Conservation (phyloP, 2,113 vertebrate genomes). For the Hippolais icterina region DNA sequence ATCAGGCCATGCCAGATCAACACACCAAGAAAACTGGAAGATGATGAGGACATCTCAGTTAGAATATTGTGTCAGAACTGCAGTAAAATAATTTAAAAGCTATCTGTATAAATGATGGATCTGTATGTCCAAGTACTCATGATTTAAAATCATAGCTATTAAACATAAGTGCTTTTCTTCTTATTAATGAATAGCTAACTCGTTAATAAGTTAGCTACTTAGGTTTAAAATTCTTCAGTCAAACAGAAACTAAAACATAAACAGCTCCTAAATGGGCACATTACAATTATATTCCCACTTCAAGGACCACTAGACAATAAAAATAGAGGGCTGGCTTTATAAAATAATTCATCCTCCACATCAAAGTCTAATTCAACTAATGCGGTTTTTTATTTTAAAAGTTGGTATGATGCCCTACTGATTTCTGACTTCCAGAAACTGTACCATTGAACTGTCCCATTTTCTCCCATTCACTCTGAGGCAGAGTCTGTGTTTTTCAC, state of each 20-base stretch:
- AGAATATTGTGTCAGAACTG: neutral
- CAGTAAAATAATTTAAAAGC: neutral
- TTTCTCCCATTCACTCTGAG: neutral
- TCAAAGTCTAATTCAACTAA: neutral
- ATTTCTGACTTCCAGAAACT: neutral
- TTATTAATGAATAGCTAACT: neutral
- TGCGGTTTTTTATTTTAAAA: neutral
- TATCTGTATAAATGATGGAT: neutral
- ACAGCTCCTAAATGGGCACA: neutral
- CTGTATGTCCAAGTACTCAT: neutral
- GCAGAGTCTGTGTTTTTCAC: neutral
- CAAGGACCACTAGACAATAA: neutral
- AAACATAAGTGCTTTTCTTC: neutral
- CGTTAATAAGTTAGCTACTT: neutral
- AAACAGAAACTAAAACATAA: neutral
- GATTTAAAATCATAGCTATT: neutral
- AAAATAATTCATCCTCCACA: neutral
- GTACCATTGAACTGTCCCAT: neutral
- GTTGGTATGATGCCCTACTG: accelerated
- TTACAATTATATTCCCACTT: neutral
- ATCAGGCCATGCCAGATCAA: neutral
- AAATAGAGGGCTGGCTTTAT: neutral
- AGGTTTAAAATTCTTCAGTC: neutral
- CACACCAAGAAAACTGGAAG: neutral
- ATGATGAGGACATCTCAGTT: neutral